These are phyloP conservation scores for Thunnus albacares DNA, from an alignment of 2,797 vertebrate species.

Conservation along the genomic window DNA sequence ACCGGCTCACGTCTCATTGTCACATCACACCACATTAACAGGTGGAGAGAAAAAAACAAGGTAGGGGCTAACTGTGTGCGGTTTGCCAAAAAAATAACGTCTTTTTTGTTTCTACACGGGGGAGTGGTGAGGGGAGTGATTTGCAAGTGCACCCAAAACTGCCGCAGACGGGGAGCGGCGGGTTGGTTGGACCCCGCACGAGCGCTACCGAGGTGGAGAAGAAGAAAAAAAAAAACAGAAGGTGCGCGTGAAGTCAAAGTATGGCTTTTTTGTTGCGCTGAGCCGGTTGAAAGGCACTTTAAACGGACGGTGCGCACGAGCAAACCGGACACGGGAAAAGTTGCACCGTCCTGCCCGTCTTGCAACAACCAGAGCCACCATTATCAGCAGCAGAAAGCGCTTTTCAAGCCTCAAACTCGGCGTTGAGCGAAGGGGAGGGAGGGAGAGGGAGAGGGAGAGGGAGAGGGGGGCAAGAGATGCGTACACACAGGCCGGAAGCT, in stretches of 20 bases:
- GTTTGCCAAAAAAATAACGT: conserved; percentile 22
- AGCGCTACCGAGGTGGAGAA: conserved; percentile 73
- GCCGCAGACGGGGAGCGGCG: conserved; percentile 88
- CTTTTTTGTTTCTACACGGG: conserved; percentile 46
- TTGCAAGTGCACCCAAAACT: conserved; percentile 86
- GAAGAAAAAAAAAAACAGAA: conserved; percentile 59
- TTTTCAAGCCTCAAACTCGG: conserved; percentile 84
- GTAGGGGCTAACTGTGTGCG: background rate
- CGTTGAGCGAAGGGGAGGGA: conserved; percentile 64
- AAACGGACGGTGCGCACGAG: background rate
- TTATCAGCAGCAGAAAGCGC: conserved; percentile 81
- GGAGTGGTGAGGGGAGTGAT: conserved; percentile 77
- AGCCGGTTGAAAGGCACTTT: conserved; percentile 24
- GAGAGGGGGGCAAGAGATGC: background rate
- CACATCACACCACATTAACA: conserved; percentile 64
- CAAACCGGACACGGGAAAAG: conserved; percentile 63
- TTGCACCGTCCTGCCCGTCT: conserved; percentile 60
- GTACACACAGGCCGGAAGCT: conserved; percentile 34
- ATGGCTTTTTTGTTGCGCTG: conserved; percentile 21
- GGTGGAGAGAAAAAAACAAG: conserved; percentile 51
- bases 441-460: conserved; percentile 7
- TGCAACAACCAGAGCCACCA: conserved; percentile 73
- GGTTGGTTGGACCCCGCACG: conserved; percentile 78
- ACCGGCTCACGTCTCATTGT: conserved; percentile 53
- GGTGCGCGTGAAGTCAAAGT: conserved; percentile 70